A percentile compares a stretch with the other conserved stretches of the same genome.
Evolutionary conservation across 1,140 invertebrate genomes (phyloP).

Genomic region (Patella vulgata): DNA sequence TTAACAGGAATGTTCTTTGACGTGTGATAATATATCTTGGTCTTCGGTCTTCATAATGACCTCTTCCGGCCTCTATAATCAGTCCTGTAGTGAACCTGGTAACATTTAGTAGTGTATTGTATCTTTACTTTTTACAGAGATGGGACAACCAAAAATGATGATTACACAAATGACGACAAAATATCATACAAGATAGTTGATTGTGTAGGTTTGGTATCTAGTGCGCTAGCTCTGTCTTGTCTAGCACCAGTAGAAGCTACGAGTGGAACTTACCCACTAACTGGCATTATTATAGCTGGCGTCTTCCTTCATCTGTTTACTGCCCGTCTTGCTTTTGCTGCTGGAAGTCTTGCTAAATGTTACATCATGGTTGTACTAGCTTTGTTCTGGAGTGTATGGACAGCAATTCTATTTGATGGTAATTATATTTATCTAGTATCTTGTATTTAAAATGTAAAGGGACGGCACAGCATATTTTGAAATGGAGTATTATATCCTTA

Average conservation of each 20-base stretch:
- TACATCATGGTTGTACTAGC: conserved; percentile 32
- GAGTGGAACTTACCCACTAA: conserved; percentile 25
- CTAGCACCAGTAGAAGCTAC: conserved; percentile 40
- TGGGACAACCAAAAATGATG: conserved; percentile 13
- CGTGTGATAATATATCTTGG: too few species aligned
- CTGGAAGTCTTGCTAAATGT: conserved; percentile 39
- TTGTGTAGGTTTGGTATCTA: conserved; percentile 32
- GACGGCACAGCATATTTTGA: too few species aligned
- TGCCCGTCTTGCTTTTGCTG: conserved; percentile 44
- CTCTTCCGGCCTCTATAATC: not conserved
- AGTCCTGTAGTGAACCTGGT: too few species aligned
- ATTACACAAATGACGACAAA: conserved; percentile 29
- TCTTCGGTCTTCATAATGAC: too few species aligned
- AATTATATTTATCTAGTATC: too few species aligned
- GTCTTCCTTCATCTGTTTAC: conserved; percentile 37
- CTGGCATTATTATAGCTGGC: conserved; percentile 45
- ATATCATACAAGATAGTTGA: conserved; percentile 36
- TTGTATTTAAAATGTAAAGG: not conserved
- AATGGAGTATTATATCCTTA: not conserved
- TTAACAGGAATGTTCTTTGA: too few species aligned
- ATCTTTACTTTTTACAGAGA: too few species aligned
- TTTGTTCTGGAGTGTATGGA: conserved; percentile 44
- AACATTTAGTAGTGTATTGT: too few species aligned
- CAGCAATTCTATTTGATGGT: conserved; percentile 35
- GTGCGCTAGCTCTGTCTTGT: conserved; percentile 33